Evolutionary conservation across 2,113 vertebrate species (phyloP).

Genomic region (Chaenocephalus aceratus): DNA sequence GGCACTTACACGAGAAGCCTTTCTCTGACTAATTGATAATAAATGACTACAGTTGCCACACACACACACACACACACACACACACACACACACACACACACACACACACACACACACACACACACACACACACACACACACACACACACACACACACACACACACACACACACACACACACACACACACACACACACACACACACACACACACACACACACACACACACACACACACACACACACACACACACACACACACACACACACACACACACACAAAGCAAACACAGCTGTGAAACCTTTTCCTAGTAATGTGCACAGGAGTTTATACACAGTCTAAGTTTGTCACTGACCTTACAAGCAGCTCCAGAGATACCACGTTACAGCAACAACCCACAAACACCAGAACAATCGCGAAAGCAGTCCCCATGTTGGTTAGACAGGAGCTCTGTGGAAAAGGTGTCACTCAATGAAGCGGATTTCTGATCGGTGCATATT

Average conservation of each 20-base stretch:
- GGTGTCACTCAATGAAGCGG: conserved; percentile 8
- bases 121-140: not conserved
- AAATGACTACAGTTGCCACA: not conserved
- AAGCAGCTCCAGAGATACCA: conserved; percentile 84
- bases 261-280: accelerated
- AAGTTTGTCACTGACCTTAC: conserved; percentile 78
- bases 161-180: not conserved
- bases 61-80: not conserved
- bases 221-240: not conserved
- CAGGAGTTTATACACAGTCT: not conserved
- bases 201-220: not conserved
- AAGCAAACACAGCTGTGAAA: not conserved
- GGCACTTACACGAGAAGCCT: not conserved
- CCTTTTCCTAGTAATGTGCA: conserved; percentile 4
- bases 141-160: accelerated
- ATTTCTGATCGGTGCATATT: conserved; percentile 35
- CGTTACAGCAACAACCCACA: conserved; percentile 83
- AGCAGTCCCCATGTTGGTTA: conserved; percentile 68
- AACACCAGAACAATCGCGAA: conserved; percentile 79
- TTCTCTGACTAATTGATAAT: not conserved
- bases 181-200: not conserved
- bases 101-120: too few species aligned
- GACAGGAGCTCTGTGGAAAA: not conserved
- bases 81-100: not conserved
- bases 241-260: too few species aligned